phyloP scores from a whole-genome alignment of 35 echinoderm and acorn worm genomes.

The Apostichopus parvimensis region DNA sequence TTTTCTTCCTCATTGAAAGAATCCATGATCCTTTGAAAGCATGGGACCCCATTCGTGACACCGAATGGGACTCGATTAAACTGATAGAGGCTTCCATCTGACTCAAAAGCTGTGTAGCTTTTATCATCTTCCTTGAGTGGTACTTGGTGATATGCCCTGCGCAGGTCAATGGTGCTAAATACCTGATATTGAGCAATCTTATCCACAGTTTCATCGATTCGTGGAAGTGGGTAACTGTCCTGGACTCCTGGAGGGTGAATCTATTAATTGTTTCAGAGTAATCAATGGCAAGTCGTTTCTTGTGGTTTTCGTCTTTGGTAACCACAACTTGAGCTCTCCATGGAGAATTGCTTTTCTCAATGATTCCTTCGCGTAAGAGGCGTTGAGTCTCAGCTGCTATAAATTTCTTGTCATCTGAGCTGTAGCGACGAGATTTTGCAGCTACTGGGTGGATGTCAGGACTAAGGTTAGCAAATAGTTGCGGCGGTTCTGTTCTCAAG shows the following conservation, averaged over 20 bases:
- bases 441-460: neutral
- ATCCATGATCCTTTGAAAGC: conserved; percentile 24
- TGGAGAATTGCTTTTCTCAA: conserved; percentile 29
- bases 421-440: neutral
- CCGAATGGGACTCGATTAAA: conserved; percentile 23
- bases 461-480: conserved; percentile 18
- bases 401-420: conserved; percentile 21
- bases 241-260: neutral
- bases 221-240: too few species aligned
- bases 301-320: conserved; percentile 32
- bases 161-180: neutral
- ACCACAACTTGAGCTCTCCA: conserved; percentile 43
- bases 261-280: conserved; percentile 4
- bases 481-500: too few species aligned
- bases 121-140: neutral
- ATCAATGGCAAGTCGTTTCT: conserved; percentile 17
- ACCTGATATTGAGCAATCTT: too few species aligned
- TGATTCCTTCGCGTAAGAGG: conserved; percentile 20
- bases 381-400: conserved; percentile 10
- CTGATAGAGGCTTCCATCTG: conserved; percentile 36
- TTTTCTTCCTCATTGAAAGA: neutral
- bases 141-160: conserved; percentile 31
- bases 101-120: neutral
- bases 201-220: too few species aligned
- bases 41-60: conserved; percentile 38